Evolutionary conservation across 2,113 vertebrate genomes (phyloP), one percentile per base, ranked within the genome.

Genomic region (Australoheros scitulus): DNA sequence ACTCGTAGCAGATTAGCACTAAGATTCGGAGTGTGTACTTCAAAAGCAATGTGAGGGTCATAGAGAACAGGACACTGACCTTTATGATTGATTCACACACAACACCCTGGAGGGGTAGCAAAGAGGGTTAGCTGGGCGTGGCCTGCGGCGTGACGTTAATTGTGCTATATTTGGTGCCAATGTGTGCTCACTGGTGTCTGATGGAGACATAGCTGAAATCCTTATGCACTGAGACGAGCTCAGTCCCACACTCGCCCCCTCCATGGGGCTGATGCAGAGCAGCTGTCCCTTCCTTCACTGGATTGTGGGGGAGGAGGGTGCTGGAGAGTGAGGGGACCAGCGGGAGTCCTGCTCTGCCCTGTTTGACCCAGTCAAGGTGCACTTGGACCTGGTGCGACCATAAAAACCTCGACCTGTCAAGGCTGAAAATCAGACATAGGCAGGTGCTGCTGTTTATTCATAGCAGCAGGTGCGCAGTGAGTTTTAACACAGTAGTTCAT

Each of bases 161-260:
- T 91, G 91, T 85, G 85, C 89, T 95, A 95, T 96, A 92, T 94
- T 95, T 92, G 93, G 92, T 85, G 85, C 61, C 34, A 83, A 90
- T 87, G 92, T 89, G 84, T 91, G 91, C 87, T 93, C 88, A 59
- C 89, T 77, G 82, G 86, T 77, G 88, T 90, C 90, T 91, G 88
- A 93, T 94, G 93, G 93, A 94, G 94, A 92, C 92, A 95, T 95
- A 93, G 94, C 89, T 95, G 95, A 91, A 93, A 95, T 95, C 94
- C 83, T 90, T 91, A 82, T 83, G 79, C 70, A 81, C 91, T 92
- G 88, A 91, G 88, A 91, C 81, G 88, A 83, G 64, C 79, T 84
- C 81, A 17, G 82, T 80, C 61, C 82, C 18, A 14, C 80, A 7
- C 84, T 89, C 61, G 1, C 50, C 68, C 68, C 82, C 88, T 85